Conservation (phyloP, 2,888 invertebrate species). For the Pemphredon lugubris region DNA sequence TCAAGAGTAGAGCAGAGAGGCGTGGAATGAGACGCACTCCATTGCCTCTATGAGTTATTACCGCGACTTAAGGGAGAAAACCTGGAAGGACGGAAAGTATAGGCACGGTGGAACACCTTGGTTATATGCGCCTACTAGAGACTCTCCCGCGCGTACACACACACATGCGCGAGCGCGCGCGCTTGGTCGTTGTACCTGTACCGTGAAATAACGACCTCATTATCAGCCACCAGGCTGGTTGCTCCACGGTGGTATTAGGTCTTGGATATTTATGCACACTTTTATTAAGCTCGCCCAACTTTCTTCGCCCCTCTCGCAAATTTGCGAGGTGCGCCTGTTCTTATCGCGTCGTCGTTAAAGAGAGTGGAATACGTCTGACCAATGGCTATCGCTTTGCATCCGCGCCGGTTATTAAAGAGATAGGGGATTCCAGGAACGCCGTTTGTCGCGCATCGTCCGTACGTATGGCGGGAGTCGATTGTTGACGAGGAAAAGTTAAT, state of each 20-base stretch:
- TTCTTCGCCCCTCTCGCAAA: conserved; percentile 22
- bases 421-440: too few relatives aligned
- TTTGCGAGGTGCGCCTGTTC: conserved; percentile 23
- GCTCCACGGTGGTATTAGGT: conserved; percentile 66
- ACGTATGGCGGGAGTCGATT: neutral
- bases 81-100: conserved; percentile 27
- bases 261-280: conserved; percentile 72
- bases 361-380: neutral
- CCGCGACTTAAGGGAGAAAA: conserved; percentile 43
- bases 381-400: too few relatives aligned
- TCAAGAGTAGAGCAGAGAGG: conserved; percentile 15
- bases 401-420: too few relatives aligned
- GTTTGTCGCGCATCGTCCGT: neutral
- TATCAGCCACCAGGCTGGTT: conserved; percentile 72
- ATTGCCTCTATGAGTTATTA: conserved; percentile 54
- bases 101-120: conserved; percentile 1
- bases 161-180: neutral
- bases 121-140: too few relatives aligned
- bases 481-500: too few relatives aligned
- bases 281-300: conserved; percentile 66
- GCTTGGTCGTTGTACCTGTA: conserved; percentile 34
- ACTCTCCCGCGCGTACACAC: neutral
- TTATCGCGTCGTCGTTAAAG: conserved; percentile 42
- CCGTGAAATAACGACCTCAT: conserved; percentile 75
- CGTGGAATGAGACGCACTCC: conserved; percentile 38